phyloP scores from a whole-genome alignment of 2,113 vertebrate species.

The Myodes glareolus region DNA sequence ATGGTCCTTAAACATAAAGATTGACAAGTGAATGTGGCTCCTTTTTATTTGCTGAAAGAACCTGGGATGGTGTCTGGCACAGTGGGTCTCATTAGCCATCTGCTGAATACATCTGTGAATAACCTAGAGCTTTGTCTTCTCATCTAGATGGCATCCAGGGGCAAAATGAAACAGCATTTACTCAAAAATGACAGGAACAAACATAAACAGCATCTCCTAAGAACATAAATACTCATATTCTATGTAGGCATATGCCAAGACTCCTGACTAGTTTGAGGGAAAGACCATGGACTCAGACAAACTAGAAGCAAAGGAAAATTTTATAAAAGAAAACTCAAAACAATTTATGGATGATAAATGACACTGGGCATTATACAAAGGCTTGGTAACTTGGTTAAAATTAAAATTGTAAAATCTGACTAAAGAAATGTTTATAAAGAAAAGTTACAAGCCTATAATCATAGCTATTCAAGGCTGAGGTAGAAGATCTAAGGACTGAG shows the following conservation, averaged over 20 bases:
- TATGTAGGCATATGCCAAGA: background rate
- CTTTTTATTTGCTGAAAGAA: background rate
- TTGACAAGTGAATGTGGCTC: background rate
- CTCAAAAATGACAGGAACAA: background rate
- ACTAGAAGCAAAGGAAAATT: constrained; percentile 18
- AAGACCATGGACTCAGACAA: background rate
- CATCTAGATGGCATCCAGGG: background rate
- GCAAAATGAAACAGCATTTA: background rate
- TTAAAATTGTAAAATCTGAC: constrained; percentile 26
- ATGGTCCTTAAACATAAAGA: background rate
- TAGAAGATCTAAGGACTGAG: background rate
- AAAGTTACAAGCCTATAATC: background rate
- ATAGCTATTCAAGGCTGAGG: background rate
- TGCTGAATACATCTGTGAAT: background rate
- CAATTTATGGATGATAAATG: background rate
- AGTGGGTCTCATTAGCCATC: constrained; percentile 16
- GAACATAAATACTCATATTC: background rate
- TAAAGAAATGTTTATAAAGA: background rate
- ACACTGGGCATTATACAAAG: background rate
- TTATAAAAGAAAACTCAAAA: constrained; percentile 7
- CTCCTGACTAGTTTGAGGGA: background rate
- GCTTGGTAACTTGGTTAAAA: background rate
- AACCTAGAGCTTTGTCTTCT: background rate
- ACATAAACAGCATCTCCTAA: background rate
- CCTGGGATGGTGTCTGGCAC: background rate